These are phyloP conservation scores for Hypercompe scribonia DNA, from an alignment of 2,888 invertebrate species.

Conservation along the genomic window DNA sequence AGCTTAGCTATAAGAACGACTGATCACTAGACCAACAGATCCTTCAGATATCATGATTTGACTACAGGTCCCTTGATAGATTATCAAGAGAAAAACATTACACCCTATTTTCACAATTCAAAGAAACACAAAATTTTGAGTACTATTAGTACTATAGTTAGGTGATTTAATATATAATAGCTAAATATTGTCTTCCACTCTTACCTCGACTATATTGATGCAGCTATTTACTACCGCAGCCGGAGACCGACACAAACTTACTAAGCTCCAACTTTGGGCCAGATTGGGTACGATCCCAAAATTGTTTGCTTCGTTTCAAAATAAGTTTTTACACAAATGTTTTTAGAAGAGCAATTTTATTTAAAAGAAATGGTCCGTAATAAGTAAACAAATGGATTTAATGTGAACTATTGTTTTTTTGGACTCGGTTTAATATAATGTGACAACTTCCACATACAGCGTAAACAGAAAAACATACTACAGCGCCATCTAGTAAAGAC, in stretches of 20 bases:
- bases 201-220: slow-evolving; percentile 56
- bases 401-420: background rate
- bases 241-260: slow-evolving; percentile 64
- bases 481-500: too few relatives aligned
- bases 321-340: slow-evolving; percentile 15
- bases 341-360: slow-evolving; percentile 3
- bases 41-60: too few relatives aligned
- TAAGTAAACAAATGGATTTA: too few relatives aligned
- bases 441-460: too few relatives aligned
- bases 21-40: too few relatives aligned
- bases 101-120: too few relatives aligned
- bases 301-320: slow-evolving; percentile 57
- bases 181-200: slow-evolving; percentile 35
- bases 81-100: too few relatives aligned
- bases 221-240: slow-evolving; percentile 66
- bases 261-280: slow-evolving; percentile 54
- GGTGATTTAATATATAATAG: slow-evolving; percentile 32
- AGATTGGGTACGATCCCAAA: slow-evolving; percentile 57
- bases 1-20: too few relatives aligned
- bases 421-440: background rate
- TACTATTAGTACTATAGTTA: background rate
- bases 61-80: too few relatives aligned
- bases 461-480: too few relatives aligned
- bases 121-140: background rate
- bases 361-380: background rate